Evolutionary conservation across 2,888 invertebrate genomes (phyloP).

Genomic region (Tethea ocularis): DNA sequence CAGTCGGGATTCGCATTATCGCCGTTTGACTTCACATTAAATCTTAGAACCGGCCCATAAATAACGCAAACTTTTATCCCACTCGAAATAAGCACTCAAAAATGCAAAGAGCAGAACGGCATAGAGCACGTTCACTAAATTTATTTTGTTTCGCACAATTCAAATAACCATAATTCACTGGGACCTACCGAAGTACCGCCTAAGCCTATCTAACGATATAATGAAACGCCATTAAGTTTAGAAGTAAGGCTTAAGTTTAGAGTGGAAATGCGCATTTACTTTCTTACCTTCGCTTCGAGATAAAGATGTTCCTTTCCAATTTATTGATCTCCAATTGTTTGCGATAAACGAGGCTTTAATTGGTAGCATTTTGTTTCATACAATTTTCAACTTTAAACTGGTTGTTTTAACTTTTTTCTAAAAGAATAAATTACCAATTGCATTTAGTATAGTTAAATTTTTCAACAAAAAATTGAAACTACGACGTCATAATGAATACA

Average conservation of each 20-base stretch:
- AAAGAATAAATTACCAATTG: too few relatives aligned
- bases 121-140: constrained; percentile 83
- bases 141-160: constrained; percentile 84
- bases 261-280: constrained; percentile 62
- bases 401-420: too few relatives aligned
- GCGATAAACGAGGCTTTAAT: constrained; percentile 49
- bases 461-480: background rate
- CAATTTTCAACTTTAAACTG: background rate
- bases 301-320: constrained; percentile 78
- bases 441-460: too few relatives aligned
- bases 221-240: constrained; percentile 80
- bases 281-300: constrained; percentile 59
- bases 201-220: constrained; percentile 83
- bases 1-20: constrained; percentile 76
- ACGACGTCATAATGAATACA: background rate
- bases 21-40: constrained; percentile 83
- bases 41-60: constrained; percentile 79
- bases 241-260: constrained; percentile 73
- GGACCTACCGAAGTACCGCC: constrained; percentile 52
- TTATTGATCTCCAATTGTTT: constrained; percentile 66
- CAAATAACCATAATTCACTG: constrained; percentile 83
- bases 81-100: constrained; percentile 84
- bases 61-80: constrained; percentile 83
- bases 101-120: constrained; percentile 83
- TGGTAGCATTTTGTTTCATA: background rate